Evolutionary conservation across 2,113 vertebrate genomes (phyloP).

Genomic region (Carassius gibelio): DNA sequence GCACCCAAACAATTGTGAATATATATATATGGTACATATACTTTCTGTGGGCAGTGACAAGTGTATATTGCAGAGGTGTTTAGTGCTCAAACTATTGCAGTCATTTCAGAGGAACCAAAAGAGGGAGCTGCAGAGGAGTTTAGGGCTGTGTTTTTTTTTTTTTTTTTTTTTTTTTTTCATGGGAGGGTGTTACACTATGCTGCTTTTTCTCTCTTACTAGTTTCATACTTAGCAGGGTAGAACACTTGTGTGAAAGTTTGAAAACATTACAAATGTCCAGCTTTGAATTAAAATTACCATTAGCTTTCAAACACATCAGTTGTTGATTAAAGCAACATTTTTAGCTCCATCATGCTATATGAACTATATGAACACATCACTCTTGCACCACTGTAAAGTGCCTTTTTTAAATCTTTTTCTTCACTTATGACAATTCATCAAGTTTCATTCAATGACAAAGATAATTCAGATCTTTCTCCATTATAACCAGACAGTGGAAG

Average conservation of each 20-base stretch:
- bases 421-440: slow-evolving; percentile 43
- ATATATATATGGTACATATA: background rate
- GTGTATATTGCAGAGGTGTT: background rate
- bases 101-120: background rate
- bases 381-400: background rate
- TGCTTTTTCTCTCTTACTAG: background rate
- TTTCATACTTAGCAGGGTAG: background rate
- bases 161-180: background rate
- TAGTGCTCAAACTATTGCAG: background rate
- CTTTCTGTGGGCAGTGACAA: background rate
- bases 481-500: slow-evolving; percentile 53
- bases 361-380: background rate
- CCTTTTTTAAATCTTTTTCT: slow-evolving; percentile 36
- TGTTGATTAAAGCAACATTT: background rate
- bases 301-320: background rate
- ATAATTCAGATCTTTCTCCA: slow-evolving; percentile 52
- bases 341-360: background rate
- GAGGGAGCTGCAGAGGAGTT: slow-evolving; percentile 18
- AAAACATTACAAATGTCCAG: background rate
- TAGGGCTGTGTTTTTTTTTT: background rate
- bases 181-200: background rate
- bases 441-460: slow-evolving; percentile 36
- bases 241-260: background rate
- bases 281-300: background rate
- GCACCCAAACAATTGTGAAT: background rate